These are phyloP conservation scores for Pseudococcus viburni DNA, from an alignment of 2,888 invertebrate species.

Conservation along the genomic window DNA sequence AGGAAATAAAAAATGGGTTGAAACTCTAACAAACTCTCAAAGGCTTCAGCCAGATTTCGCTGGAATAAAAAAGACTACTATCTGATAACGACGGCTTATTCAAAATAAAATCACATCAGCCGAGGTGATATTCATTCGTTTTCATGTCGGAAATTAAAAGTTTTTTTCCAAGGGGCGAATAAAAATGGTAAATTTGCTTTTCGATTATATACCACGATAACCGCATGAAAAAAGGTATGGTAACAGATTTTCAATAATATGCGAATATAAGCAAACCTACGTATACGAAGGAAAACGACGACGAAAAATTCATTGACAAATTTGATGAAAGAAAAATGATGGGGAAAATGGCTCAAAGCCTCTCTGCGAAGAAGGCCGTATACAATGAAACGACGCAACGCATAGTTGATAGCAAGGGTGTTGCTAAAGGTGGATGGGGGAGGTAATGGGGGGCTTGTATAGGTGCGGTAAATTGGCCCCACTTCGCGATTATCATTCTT, in stretches of 20 bases:
- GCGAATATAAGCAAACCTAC: neutral
- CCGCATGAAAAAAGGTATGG: neutral
- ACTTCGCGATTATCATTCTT: constrained; percentile 31
- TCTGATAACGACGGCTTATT: constrained; percentile 43
- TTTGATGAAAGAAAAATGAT: constrained; percentile 31
- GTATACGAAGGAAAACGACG: neutral
- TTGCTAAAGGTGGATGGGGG: neutral
- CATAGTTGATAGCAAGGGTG: neutral
- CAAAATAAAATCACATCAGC: constrained; percentile 45
- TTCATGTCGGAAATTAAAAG: constrained; percentile 41
- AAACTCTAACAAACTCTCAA: constrained; percentile 54
- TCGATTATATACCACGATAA: neutral
- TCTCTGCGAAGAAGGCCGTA: neutral
- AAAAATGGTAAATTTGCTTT: constrained; percentile 20
- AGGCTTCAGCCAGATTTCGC: constrained; percentile 23
- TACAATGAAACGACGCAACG: neutral
- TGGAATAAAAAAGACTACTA: constrained; percentile 72
- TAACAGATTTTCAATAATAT: constrained; percentile 1
- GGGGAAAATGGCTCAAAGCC: neutral
- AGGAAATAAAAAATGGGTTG: constrained; percentile 57
- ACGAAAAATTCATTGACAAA: constrained; percentile 20
- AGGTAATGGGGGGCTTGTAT: neutral
- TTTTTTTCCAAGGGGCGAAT: neutral
- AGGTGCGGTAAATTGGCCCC: neutral
- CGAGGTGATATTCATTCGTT: constrained; percentile 24